Conservation (phyloP, 2,888 invertebrate species). For the Erynnis tages region DNA sequence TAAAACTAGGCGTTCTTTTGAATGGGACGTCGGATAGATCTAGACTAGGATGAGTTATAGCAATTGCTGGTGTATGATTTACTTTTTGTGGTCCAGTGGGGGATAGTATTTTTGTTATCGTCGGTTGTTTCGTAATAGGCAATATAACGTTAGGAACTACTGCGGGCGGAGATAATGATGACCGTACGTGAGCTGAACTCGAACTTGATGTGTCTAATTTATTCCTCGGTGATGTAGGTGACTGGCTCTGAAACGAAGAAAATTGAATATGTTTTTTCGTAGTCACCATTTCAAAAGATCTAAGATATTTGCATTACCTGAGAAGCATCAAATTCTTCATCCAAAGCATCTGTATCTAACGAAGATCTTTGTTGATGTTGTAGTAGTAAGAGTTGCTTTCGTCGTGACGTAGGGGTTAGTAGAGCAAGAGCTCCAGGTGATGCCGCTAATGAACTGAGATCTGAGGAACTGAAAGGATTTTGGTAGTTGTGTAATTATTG, state of each 20-base stretch:
- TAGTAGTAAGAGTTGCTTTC: slow-evolving; percentile 88
- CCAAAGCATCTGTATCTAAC: slow-evolving; percentile 91
- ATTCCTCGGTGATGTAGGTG: slow-evolving; percentile 77
- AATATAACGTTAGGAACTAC: slow-evolving; percentile 67
- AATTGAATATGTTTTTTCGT: background rate
- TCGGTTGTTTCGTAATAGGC: slow-evolving; percentile 76
- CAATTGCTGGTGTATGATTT: slow-evolving; percentile 78
- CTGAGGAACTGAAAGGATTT: slow-evolving; percentile 61
- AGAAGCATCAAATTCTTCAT: slow-evolving; percentile 85
- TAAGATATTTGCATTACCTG: slow-evolving; percentile 57
- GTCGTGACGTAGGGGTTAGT: slow-evolving; percentile 89
- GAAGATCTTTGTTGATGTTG: slow-evolving; percentile 94
- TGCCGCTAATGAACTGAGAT: slow-evolving; percentile 76
- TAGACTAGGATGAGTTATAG: slow-evolving; percentile 80
- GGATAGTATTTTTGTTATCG: slow-evolving; percentile 59
- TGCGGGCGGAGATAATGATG: slow-evolving; percentile 72
- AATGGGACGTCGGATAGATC: slow-evolving; percentile 74
- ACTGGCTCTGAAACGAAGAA: slow-evolving; percentile 64
- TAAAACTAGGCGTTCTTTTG: slow-evolving; percentile 74
- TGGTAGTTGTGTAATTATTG: background rate
- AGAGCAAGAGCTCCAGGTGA: slow-evolving; percentile 81
- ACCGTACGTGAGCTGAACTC: slow-evolving; percentile 53
- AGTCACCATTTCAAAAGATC: background rate
- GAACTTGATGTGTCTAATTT: slow-evolving; percentile 71
- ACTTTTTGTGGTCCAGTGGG: slow-evolving; percentile 55